Percentiles rank a stretch among this genome's conserved stretches.
Evolutionary conservation across 2,797 vertebrate species (phyloP).

Genomic region (Cynodonichthys magdalenae): DNA sequence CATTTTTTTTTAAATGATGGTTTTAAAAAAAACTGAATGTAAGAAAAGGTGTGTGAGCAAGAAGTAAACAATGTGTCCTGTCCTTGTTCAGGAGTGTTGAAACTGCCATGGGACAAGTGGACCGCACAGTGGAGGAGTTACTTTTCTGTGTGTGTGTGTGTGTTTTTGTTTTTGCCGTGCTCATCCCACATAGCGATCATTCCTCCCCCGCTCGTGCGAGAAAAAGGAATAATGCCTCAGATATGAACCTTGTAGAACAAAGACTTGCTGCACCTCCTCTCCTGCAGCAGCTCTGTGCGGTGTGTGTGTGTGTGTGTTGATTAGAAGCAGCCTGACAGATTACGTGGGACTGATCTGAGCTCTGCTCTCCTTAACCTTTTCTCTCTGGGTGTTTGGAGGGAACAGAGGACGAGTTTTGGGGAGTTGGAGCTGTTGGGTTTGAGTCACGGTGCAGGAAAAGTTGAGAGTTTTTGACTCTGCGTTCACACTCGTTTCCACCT

Average conservation of each 20-base stretch:
- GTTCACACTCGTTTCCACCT: conserved; percentile 15
- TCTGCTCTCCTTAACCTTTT: too few species aligned
- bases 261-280: conserved; percentile 44
- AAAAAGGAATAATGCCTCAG: conserved; percentile 68
- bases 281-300: conserved; percentile 23
- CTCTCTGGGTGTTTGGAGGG: too few species aligned
- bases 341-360: too few species aligned
- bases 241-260: conserved; percentile 70
- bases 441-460: background rate
- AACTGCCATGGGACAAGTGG: conserved; percentile 54
- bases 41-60: conserved; percentile 30
- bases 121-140: conserved; percentile 38
- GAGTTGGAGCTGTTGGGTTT: conserved; percentile 4
- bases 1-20: background rate
- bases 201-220: conserved; percentile 69
- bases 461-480: background rate
- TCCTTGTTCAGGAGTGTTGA: conserved; percentile 25
- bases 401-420: too few species aligned
- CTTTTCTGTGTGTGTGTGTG: too few species aligned
- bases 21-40: too few species aligned
- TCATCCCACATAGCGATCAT: conserved; percentile 79
- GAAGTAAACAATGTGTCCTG: conserved; percentile 22
- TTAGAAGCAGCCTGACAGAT: too few species aligned
- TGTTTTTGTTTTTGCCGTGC: conserved; percentile 38
- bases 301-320: conserved; percentile 40